Evolutionary conservation across 2,888 invertebrate species (phyloP), one percentile per base, ranked within the genome.

Genomic region (Ectobius pallidus): DNA sequence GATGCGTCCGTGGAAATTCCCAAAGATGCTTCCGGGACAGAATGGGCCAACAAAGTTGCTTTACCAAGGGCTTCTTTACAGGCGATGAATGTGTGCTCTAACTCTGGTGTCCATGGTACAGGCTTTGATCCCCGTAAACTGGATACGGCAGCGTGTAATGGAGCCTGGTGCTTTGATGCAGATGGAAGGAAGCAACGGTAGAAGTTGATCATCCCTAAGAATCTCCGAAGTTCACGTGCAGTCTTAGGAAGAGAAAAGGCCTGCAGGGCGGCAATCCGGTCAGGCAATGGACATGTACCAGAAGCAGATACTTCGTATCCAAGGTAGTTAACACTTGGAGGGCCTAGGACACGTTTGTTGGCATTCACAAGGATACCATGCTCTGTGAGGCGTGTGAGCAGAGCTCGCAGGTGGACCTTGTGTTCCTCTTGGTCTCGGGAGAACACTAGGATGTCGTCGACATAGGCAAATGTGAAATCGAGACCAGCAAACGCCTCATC

Each of bases 351-450:
- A 16, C 44, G n/a, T n/a, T n/a, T n/a, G n/a, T n/a, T n/a, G n/a
- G n/a, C n/a, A n/a, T n/a, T n/a, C n/a, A n/a, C n/a, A n/a, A n/a
- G n/a, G n/a, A n/a, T n/a, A n/a, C n/a, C n/a, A n/a, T n/a, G n/a
- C n/a, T n/a, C n/a, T n/a, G n/a, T n/a, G n/a, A n/a, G n/a, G n/a
- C n/a, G n/a, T 7, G 18, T 44, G 3, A 1, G n/a, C 1, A 18
- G 44, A 3, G 3, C 44, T 1, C 44, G 44, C 2, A 30, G 82
- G 83, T 32, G 77, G 67, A n/a, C n/a, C n/a, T n/a, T n/a, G n/a
- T n/a, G n/a, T n/a, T n/a, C n/a, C n/a, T n/a, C n/a, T n/a, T n/a
- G n/a, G n/a, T n/a, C n/a, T n/a, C n/a, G n/a, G n/a, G n/a, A n/a
- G n/a, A n/a, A n/a, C n/a, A n/a, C n/a, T n/a, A n/a, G n/a, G n/a